Conservation (phyloP, 2,113 vertebrate genomes). For the Sialia sialis region DNA sequence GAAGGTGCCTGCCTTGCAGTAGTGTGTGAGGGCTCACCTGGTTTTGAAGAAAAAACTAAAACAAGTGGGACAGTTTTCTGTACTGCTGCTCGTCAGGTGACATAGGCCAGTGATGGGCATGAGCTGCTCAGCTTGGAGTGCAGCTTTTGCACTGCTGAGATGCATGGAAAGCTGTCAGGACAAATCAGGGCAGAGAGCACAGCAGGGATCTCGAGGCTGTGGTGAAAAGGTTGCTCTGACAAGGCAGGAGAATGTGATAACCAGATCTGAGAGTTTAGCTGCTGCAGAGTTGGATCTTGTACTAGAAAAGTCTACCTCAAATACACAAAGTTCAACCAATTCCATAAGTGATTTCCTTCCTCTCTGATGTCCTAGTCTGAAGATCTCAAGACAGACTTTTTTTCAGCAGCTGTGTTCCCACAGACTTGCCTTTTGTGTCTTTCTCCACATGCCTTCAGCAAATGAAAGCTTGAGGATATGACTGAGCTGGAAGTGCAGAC, state of each 20-base stretch:
- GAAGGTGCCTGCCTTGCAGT: background rate
- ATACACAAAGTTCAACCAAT: background rate
- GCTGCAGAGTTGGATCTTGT: background rate
- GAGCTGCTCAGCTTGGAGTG: background rate
- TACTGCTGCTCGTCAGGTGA: background rate
- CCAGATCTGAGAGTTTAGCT: background rate
- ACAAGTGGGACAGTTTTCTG: background rate
- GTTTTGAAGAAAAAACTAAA: background rate
- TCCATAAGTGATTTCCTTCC: background rate
- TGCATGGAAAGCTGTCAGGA: background rate
- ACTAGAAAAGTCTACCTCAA: background rate
- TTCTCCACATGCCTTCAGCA: background rate
- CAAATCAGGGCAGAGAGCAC: background rate
- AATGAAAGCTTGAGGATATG: background rate
- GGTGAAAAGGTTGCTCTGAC: background rate
- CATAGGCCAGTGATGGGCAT: accelerated
- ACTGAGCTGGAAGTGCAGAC: background rate
- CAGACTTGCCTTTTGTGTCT: background rate
- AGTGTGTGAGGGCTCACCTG: background rate
- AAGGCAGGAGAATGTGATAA: background rate
- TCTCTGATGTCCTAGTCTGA: background rate
- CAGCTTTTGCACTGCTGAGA: background rate
- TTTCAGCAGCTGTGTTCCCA: background rate
- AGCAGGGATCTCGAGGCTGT: background rate
- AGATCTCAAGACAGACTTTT: background rate